These are phyloP conservation scores for Eublepharis macularius DNA, from an alignment of 2,113 vertebrate genomes.

Conservation along the genomic window DNA sequence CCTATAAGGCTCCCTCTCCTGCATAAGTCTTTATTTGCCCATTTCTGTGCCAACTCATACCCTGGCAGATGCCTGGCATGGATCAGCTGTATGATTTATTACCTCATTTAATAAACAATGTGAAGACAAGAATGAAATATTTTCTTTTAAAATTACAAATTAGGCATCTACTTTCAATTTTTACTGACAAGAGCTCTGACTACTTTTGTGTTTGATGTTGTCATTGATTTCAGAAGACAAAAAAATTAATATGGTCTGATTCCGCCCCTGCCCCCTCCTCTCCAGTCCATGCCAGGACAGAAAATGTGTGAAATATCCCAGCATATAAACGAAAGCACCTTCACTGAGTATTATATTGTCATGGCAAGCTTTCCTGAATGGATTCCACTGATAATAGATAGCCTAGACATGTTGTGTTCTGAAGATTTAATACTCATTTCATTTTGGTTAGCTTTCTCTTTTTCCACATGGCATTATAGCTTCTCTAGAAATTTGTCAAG, in stretches of 20 bases:
- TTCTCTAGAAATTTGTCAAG: slow-evolving; percentile 45
- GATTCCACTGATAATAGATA: slow-evolving; percentile 61
- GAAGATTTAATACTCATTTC: slow-evolving; percentile 63
- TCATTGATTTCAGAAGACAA: slow-evolving; percentile 50
- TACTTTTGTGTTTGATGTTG: slow-evolving; percentile 42
- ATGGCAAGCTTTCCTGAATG: slow-evolving; percentile 29
- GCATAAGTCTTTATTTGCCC: slow-evolving; percentile 67
- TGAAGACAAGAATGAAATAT: slow-evolving; percentile 70
- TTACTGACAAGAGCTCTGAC: slow-evolving; percentile 56
- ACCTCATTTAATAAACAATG: slow-evolving; percentile 77
- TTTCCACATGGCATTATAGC: slow-evolving; percentile 44
- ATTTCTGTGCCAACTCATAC: slow-evolving; percentile 57
- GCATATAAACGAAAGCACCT: slow-evolving; percentile 61
- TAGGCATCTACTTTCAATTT: slow-evolving; percentile 52
- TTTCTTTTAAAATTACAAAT: slow-evolving; percentile 71
- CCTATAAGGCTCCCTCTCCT: slow-evolving; percentile 67
- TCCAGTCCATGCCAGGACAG: slow-evolving; percentile 49
- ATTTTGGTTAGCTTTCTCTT: slow-evolving; percentile 56
- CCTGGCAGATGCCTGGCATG: slow-evolving; percentile 70
- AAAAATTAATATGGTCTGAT: slow-evolving; percentile 57
- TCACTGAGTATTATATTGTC: slow-evolving; percentile 60
- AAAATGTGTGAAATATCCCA: slow-evolving; percentile 61
- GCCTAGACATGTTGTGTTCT: slow-evolving; percentile 23
- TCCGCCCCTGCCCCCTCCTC: slow-evolving; percentile 4
- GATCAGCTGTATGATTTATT: slow-evolving; percentile 79